phyloP scores from a whole-genome alignment of 92 coral and sea anemone species.

The Galaxea fascicularis region DNA sequence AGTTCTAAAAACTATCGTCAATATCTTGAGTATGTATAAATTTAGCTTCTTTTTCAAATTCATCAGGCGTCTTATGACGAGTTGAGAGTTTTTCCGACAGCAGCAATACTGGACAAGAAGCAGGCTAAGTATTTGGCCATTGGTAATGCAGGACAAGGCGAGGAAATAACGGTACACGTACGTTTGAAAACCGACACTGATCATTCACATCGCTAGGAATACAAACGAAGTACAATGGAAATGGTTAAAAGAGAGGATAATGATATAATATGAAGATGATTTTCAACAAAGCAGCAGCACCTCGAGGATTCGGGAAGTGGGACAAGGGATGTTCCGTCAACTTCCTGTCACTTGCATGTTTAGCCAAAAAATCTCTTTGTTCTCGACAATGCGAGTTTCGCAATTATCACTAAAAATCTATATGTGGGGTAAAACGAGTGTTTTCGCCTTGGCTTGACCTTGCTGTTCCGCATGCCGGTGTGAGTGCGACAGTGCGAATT shows the following conservation, averaged over 20 bases:
- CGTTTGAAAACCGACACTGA: background rate
- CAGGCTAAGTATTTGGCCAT: slow-evolving; percentile 73
- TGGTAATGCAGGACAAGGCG: slow-evolving; percentile 59
- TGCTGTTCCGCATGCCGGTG: too few species aligned
- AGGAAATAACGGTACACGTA: slow-evolving; percentile 69
- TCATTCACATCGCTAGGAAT: background rate
- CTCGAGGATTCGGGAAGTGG: background rate
- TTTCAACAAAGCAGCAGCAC: background rate
- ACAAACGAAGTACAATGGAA: background rate
- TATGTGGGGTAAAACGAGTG: too few species aligned
- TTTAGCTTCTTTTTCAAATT: background rate
- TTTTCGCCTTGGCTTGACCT: too few species aligned
- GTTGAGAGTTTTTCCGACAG: slow-evolving; percentile 72
- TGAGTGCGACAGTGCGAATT: too few species aligned
- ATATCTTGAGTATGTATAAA: background rate
- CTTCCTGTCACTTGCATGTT: background rate
- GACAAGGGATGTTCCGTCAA: too few species aligned
- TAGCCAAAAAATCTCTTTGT: too few species aligned
- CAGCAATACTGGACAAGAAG: slow-evolving; percentile 74
- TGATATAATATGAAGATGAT: background rate
- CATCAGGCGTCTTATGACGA: slow-evolving; percentile 84
- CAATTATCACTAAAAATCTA: too few species aligned
- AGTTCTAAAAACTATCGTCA: background rate
- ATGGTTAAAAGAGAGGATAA: background rate
- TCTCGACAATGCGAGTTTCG: too few species aligned